phyloP scores from a whole-genome alignment of 2,888 invertebrate genomes.

The Cheilosia vulpina region DNA sequence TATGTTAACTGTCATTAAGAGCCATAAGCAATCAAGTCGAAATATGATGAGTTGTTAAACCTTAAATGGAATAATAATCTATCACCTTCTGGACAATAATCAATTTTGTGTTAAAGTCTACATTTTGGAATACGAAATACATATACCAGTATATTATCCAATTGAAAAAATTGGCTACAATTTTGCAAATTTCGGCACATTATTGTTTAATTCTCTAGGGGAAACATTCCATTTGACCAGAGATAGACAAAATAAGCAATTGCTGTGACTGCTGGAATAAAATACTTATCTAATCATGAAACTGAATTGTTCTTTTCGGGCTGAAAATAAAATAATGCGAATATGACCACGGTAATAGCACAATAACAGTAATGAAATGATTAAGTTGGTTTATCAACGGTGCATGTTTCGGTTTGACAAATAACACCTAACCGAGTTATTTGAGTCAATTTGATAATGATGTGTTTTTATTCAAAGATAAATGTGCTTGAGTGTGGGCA shows the following conservation, averaged over 20 bases:
- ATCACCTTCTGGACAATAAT: background rate
- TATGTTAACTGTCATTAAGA: conserved; percentile 1
- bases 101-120: background rate
- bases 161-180: background rate
- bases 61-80: conserved; percentile 14
- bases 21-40: background rate
- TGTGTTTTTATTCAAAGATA: too few relatives aligned
- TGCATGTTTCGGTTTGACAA: background rate
- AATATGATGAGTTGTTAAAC: background rate
- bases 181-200: background rate
- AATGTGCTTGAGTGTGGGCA: too few relatives aligned
- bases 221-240: background rate
- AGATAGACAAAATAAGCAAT: background rate
- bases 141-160: background rate
- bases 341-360: background rate
- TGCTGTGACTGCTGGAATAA: background rate
- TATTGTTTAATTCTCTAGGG: background rate
- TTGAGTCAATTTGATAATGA: too few relatives aligned
- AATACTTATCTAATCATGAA: conserved; percentile 50
- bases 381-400: background rate
- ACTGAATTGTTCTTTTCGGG: conserved; percentile 30
- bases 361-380: conserved; percentile 10
- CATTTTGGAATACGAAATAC: background rate
- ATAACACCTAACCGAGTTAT: background rate
- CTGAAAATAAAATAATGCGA: background rate